Evolutionary conservation across 2,888 invertebrate species (phyloP), one percentile per base, ranked within the genome.

Genomic region (Conops quadrifasciatus): DNA sequence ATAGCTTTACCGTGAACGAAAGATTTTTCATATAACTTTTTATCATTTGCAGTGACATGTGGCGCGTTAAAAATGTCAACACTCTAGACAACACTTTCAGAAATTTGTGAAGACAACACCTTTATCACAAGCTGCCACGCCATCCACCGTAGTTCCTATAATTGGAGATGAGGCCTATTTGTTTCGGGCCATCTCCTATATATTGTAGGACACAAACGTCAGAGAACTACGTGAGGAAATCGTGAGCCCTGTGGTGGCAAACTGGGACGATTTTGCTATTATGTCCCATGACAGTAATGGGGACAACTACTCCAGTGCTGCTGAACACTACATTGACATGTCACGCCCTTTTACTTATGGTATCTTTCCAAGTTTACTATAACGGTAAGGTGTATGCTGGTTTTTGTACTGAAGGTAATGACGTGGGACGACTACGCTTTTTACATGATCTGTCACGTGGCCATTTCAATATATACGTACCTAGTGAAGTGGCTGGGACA

Each of bases 111-210:
- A n/a, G n/a, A n/a, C n/a, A n/a, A n/a, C n/a, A n/a, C n/a, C n/a
- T n/a, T n/a, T n/a, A n/a, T n/a, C n/a, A n/a, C n/a, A 45, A 71
- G 72, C 72, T 77, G 76, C 73, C 75, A 73, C 76, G 21, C 60
- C 60, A 63, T 63, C 56, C 49, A 49, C 30, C 24, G 62, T 67
- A 43, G 51, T 51, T 63, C 58, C 28, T 45, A 45, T 45, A 13
- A 45, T 15, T 45, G 45, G 45, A 45, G 45, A 45, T 45, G 45
- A 15, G 45, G 1, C 45, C 15, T n/a, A n/a, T 9, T 45, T 45
- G 9, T 45, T 45, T 45, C 45, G 45, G 45, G 45, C 45, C 45
- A 45, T 45, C 45, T 45, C 45, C 15, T 45, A 45, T 45, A 45
- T 45, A 45, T 45, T 1, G 9, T 1, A 45, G 9, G 15, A 45